Percentiles rank a stretch among this genome's conserved stretches.
Evolutionary conservation across 2,113 vertebrate genomes (phyloP).

Genomic region (Thamnaconus septentrionalis): DNA sequence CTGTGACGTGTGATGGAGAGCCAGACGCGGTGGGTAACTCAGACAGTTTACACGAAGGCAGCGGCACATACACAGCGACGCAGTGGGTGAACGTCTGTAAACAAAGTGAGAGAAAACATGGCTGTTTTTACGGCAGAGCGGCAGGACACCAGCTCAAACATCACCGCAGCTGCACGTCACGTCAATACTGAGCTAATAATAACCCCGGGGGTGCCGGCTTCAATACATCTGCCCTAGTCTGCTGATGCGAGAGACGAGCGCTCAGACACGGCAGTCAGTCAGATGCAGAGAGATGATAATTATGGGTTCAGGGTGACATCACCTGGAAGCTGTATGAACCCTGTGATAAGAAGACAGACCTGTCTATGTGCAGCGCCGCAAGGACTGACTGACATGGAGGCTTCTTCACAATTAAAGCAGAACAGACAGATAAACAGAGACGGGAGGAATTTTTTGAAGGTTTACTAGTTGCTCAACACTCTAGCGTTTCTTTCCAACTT

Average conservation of each 20-base stretch:
- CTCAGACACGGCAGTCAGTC: conserved; percentile 7
- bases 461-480: conserved; percentile 38
- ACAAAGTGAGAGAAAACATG: conserved; percentile 27
- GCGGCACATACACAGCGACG: conserved; percentile 14
- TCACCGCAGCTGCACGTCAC: background rate
- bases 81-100: conserved; percentile 50
- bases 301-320: conserved; percentile 46
- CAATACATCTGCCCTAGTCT: background rate
- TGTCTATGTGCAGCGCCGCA: conserved; percentile 1
- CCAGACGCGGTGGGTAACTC: conserved; percentile 61
- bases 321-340: conserved; percentile 30
- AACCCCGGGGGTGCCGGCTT: background rate
- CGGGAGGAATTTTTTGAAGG: conserved; percentile 13
- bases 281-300: conserved; percentile 47
- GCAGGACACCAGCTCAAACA: conserved; percentile 3
- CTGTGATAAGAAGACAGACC: conserved; percentile 51
- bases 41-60: conserved; percentile 61
- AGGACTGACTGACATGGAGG: too few species aligned
- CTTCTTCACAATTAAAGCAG: background rate
- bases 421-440: conserved; percentile 1
- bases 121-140: conserved; percentile 9
- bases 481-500: conserved; percentile 19
- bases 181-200: background rate
- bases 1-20: conserved; percentile 55
- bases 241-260: background rate